Evolutionary conservation across 2,113 vertebrate genomes (phyloP), one percentile per base, ranked within the genome.

Genomic region (Oryzias javanicus): DNA sequence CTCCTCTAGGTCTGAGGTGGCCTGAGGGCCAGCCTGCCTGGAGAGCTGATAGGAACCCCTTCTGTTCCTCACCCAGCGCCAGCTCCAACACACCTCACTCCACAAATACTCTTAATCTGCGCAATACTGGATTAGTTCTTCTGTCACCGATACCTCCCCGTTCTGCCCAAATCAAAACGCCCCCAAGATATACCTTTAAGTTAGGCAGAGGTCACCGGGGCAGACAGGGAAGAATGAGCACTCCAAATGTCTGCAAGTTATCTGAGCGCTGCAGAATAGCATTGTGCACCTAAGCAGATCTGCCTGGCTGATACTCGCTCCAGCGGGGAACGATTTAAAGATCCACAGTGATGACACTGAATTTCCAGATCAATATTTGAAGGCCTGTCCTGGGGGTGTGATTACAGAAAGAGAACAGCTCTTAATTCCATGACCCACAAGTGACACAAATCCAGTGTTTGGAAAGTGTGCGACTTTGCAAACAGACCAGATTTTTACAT

Each of bases 101-200:
- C 86, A 88, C 87, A 74, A 80, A 91, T 90, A 86, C 89, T 90
- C 87, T 87, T 90, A 89, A 94, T 94, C 92, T 92, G 88, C 83
- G 89, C 89, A 92, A 70, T 91, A 91, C 87, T 92, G 89, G 94
- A 91, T 94, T 93, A 94, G 88, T 89, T 85, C 86, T 91, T 84
- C 86, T 91, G 88, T 91, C 91, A 91, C 89, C 86, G 85, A 91
- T 89, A 88, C 89, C 90, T 84, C 89, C 75, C 85, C 78, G 83
- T 78, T 89, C 76, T 85, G 84, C 79, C 82, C 80, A 83, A 89
- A 86, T 90, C 86, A 76, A 81, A 88, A 88, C 91, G 89, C 89
- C 91, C 91, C 84, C 88, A 69, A 91, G 91, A 90, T 86, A 80
- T 90, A 90, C 91, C 90, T 92, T 92, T 82, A 92, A 92, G 91